Evolutionary conservation across 2,797 vertebrate genomes (phyloP), one percentile per base, ranked within the genome.

Genomic region (Sebastes alutus): DNA sequence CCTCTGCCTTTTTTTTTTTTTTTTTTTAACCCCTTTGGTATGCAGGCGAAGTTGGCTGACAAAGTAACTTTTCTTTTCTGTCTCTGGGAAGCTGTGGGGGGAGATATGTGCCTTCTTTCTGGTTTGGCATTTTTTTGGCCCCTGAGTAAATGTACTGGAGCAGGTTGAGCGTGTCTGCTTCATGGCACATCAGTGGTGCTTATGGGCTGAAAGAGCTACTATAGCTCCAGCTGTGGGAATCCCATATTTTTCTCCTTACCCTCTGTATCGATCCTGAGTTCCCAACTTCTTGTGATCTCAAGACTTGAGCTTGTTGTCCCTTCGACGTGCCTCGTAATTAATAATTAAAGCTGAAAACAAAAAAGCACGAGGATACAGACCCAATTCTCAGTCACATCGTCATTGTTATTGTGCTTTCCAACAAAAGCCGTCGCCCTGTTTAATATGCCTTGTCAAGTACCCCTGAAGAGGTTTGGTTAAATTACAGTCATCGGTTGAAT

Each of bases 401-500:
- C 60, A 75, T 73, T 83, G 76, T 82, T 89, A 72, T 84, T 89
- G 84, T 81, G 55, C 66, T 72, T 86, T 81, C 61, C 63, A 61
- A 84, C 35, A 88, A 52, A 89, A 79, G 74, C 79, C 63, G 33
- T 68, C 9, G 29, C 77, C 63, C 75, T 73, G 55, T 88, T 90
- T 88, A 87, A 89, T 86, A 87, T 86, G 81, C 83, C 67, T 92
- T 76, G 86, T 90, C 87, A 89, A 93, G 87, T 78, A 81, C 52
- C 81, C 71, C 65, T 89, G 81, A 91, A 91, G 83, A 89, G 88
- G 58, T 89, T 86, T 84, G 80, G 83, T 87, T 89, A 93, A 94
- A 93, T 94, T 90, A 89, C 89, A 91, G 85, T 90, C 75, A 91
- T 90, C n/a, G 52, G 77, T 72, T 92, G 87, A 91, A 92, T 89